Base-by-base conservation (phyloP, 2,888 invertebrate species). In the Monochamus alternatus region DNA sequence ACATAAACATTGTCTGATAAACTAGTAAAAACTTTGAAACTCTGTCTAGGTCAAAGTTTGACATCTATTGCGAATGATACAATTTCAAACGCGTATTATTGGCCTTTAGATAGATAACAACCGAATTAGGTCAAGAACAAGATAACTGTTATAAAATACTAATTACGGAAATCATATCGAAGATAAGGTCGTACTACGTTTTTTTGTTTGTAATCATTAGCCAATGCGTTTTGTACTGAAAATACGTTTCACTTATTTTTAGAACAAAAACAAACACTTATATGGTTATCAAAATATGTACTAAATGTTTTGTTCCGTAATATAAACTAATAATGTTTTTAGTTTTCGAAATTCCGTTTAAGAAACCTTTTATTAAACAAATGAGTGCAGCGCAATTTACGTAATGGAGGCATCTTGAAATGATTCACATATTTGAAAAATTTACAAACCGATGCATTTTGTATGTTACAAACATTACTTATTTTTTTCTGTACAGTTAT, bases 41-140 rank as follows among this genome's bases (percentile, higher is more conserved):
- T 70, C 22, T 60, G 74, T 62, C 68, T 74, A 58, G 76, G 76
- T 76, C 76, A 76, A 76, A 74, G 74, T 74, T 76, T 69, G 52
- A 63, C 58, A 68, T 68, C 58, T 68, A 58, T 60, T 60, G 60
- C 60, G 60, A 60, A 60, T 30, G 60, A 60, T 69, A 47, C 60
- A 69, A 60, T 44, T 60, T 69, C 38, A 69, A 38, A 60, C 60
- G 69, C 69, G 59, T 69, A 60, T 60, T 66, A 66, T 44, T 38
- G 22, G 32, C 44, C 38, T 63, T 63, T 9, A 47, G 64, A 64
- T 9, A 47, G 64, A 64, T 64, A 64, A 64, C 30, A 47, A 64
- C 30, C 22, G 47, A 68, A 59, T 38, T 68, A 58, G 68, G 68
- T 68, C 68, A 68, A 30, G 55, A 55, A 58, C 58, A 43, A 59